Conservation (phyloP, 2,888 invertebrate species). For the Idaea dimidiata region DNA sequence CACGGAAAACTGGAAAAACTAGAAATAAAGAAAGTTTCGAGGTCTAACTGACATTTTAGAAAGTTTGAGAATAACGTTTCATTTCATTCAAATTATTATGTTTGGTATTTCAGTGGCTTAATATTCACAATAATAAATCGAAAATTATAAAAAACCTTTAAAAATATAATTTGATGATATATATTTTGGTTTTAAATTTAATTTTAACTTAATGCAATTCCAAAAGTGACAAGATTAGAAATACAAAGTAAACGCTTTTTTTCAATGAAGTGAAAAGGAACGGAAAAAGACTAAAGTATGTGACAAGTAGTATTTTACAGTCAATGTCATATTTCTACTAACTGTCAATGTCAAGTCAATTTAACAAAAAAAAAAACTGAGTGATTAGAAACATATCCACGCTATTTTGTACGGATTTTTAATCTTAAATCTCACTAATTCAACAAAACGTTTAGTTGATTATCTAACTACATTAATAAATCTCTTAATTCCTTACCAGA, state of each 20-base stretch:
- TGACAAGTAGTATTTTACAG: neutral
- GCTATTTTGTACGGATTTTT: constrained; percentile 37
- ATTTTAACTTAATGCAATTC: too few species aligned
- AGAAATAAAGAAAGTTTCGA: constrained; percentile 69
- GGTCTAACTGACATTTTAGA: constrained; percentile 68
- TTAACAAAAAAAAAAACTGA: neutral
- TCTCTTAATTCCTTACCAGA: neutral
- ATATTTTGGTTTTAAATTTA: too few species aligned
- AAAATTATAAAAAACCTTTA: too few species aligned
- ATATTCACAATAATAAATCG: neutral
- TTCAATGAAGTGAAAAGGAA: neutral
- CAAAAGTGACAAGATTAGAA: too few species aligned
- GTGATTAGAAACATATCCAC: constrained; percentile 25
- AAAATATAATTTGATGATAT: too few species aligned
- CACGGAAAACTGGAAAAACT: constrained; percentile 69
- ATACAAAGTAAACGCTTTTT: too few species aligned
- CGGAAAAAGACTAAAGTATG: neutral
- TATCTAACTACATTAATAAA: constrained; percentile 1
- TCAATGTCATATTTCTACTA: neutral
- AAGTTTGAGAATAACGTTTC: constrained; percentile 58
- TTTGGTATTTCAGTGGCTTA: neutral
- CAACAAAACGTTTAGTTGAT: neutral
- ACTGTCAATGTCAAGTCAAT: neutral
- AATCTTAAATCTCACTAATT: neutral
- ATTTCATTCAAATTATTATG: neutral